Percentiles rank a stretch among this genome's conserved stretches.
Evolutionary conservation across 2,888 invertebrate species (phyloP).

Genomic region (Cylindroiulus punctatus): DNA sequence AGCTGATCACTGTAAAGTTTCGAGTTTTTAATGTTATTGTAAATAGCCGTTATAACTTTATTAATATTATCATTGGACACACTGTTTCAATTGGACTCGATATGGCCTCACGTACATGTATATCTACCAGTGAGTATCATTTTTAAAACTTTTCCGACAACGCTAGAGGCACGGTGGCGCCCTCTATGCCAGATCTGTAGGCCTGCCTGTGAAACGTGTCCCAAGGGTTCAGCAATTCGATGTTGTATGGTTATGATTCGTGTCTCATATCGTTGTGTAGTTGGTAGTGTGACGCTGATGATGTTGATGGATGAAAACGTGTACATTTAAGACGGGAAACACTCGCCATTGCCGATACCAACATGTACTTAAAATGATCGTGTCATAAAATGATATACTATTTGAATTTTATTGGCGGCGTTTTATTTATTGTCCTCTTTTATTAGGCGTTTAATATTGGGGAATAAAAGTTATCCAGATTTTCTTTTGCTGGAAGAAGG

Average conservation of each 20-base stretch:
- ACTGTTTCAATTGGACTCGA: neutral
- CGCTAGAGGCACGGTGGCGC: neutral
- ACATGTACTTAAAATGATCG: constrained; percentile 22
- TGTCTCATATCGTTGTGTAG: constrained; percentile 13
- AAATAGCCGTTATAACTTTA: constrained; percentile 23
- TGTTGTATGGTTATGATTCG: neutral
- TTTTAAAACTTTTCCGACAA: neutral
- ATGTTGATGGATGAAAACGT: constrained; percentile 29
- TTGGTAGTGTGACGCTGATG: neutral
- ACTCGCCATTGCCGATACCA: constrained; percentile 31
- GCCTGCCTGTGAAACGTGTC: neutral
- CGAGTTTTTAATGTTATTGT: constrained; percentile 13
- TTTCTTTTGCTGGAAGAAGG: neutral
- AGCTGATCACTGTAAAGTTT: neutral
- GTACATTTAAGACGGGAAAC: constrained; percentile 22
- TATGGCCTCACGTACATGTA: neutral
- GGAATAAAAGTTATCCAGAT: neutral
- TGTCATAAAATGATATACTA: constrained; percentile 42
- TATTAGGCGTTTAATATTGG: neutral
- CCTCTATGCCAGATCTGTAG: neutral
- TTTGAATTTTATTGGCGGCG: constrained; percentile 8
- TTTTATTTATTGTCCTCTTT: neutral
- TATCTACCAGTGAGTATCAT: neutral
- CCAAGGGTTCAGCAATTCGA: neutral
- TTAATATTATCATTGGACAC: neutral